A percentile compares a stretch with the other conserved stretches of the same genome.
These are phyloP conservation scores for Oophaga sylvatica DNA, from an alignment of 2,797 vertebrate genomes.

Conservation along the genomic window DNA sequence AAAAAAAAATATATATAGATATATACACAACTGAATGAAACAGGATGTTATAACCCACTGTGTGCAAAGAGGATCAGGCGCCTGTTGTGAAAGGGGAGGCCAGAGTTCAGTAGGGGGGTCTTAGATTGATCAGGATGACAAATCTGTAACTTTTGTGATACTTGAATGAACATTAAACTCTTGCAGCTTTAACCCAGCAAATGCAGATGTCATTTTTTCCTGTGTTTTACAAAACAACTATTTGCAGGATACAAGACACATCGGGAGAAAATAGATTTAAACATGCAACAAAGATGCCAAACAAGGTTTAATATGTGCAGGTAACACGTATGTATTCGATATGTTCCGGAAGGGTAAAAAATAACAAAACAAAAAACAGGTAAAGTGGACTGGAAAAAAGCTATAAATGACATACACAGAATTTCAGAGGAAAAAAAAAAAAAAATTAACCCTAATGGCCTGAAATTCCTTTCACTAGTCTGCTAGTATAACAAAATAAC, in stretches of 20 bases:
- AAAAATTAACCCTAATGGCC: not conserved
- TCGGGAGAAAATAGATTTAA: not conserved
- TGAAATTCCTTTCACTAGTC: not conserved
- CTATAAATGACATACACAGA: conserved; percentile 6
- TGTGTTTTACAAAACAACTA: not conserved
- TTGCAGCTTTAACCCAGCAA: not conserved
- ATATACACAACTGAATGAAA: conserved; percentile 41
- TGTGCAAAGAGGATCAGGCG: conserved; percentile 14
- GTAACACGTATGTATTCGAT: conserved; percentile 24
- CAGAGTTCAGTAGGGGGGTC: not conserved
- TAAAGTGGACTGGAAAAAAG: not conserved
- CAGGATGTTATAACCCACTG: conserved; percentile 25
- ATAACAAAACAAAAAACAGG: not conserved
- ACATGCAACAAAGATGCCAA: conserved; percentile 19
- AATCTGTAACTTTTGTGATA: not conserved
- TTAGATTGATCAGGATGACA: not conserved
- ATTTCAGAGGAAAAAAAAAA: not conserved
- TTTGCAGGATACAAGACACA: not conserved
- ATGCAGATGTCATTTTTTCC: not conserved
- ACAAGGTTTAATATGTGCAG: conserved; percentile 24
- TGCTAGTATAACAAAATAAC: not conserved
- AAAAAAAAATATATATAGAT: not conserved
- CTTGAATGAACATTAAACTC: not conserved
- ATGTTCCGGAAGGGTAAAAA: not conserved
- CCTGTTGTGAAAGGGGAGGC: not conserved